phyloP scores from a whole-genome alignment of 1,140 invertebrate genomes.

The Zaprionus capensis region DNA sequence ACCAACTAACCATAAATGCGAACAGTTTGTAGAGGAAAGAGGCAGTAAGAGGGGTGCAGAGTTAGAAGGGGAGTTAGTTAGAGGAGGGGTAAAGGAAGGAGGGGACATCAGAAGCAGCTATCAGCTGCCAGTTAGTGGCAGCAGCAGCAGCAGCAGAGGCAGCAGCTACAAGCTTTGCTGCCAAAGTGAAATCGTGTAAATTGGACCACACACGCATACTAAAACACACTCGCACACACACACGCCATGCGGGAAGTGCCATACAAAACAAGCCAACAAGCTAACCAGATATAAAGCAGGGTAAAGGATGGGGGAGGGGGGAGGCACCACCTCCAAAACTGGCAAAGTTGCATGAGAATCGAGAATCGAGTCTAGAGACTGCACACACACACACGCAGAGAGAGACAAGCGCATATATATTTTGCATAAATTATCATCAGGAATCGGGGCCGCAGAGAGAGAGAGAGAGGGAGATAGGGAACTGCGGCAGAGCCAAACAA shows the following conservation, averaged over 20 bases:
- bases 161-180: constrained; percentile 32
- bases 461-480: constrained; percentile 5
- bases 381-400: constrained; percentile 11
- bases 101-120: constrained; percentile 36
- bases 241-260: constrained; percentile 23
- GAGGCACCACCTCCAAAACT: constrained; percentile 39
- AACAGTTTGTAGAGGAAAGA: constrained; percentile 12
- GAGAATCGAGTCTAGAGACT: constrained; percentile 40
- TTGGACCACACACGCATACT: constrained; percentile 74
- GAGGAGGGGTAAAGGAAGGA: not conserved
- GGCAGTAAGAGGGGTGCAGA: not conserved
- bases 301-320: not conserved
- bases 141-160: constrained; percentile 9
- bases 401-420: constrained; percentile 57
- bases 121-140: constrained; percentile 26
- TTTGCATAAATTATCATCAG: constrained; percentile 79
- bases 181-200: constrained; percentile 79
- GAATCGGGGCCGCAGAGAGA: constrained; percentile 20
- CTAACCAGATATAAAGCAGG: constrained; percentile 19
- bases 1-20: constrained; percentile 74
- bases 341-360: constrained; percentile 48
- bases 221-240: constrained; percentile 11
- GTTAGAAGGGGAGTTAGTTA: not conserved
- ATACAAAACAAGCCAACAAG: constrained; percentile 46
- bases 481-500: constrained; percentile 61